Conservation (phyloP, 30 jellyfish, hydroid and myxozoan species). For the Aurelia sp. region DNA sequence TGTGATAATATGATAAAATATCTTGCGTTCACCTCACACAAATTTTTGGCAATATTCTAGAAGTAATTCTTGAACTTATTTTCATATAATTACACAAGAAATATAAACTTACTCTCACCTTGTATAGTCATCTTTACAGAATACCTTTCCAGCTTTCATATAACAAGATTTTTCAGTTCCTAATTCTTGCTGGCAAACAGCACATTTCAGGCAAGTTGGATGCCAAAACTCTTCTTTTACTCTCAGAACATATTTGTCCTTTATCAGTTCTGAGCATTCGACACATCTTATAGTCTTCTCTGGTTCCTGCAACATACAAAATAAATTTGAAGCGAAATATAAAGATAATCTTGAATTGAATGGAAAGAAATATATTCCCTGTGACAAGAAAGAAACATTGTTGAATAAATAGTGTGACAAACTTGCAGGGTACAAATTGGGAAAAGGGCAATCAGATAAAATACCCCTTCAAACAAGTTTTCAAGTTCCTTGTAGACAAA, state of each 20-base stretch:
- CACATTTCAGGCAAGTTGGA: slow-evolving; percentile 70
- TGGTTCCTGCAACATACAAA: slow-evolving; percentile 27
- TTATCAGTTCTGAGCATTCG: slow-evolving; percentile 51
- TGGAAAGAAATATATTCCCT: too few species aligned
- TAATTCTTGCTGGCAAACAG: slow-evolving; percentile 62
- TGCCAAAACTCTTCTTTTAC: slow-evolving; percentile 70
- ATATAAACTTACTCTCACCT: slow-evolving; percentile 8
- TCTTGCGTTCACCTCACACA: too few species aligned
- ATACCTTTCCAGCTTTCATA: slow-evolving; percentile 65
- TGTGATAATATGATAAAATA: too few species aligned
- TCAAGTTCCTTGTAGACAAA: too few species aligned
- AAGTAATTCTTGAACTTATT: too few species aligned
- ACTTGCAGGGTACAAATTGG: too few species aligned
- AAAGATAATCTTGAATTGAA: not conserved
- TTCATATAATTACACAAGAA: too few species aligned
- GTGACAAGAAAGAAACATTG: too few species aligned
- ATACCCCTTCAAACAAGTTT: too few species aligned
- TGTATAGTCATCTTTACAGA: slow-evolving; percentile 73
- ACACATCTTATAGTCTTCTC: slow-evolving; percentile 32
- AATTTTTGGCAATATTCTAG: too few species aligned
- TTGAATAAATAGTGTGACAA: too few species aligned
- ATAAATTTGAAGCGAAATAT: not conserved
- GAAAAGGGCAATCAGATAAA: too few species aligned
- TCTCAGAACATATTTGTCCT: slow-evolving; percentile 67
- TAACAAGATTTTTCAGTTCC: slow-evolving; percentile 51